These are phyloP conservation scores for Lanius collurio DNA, from an alignment of 2,113 vertebrate genomes.

Conservation along the genomic window DNA sequence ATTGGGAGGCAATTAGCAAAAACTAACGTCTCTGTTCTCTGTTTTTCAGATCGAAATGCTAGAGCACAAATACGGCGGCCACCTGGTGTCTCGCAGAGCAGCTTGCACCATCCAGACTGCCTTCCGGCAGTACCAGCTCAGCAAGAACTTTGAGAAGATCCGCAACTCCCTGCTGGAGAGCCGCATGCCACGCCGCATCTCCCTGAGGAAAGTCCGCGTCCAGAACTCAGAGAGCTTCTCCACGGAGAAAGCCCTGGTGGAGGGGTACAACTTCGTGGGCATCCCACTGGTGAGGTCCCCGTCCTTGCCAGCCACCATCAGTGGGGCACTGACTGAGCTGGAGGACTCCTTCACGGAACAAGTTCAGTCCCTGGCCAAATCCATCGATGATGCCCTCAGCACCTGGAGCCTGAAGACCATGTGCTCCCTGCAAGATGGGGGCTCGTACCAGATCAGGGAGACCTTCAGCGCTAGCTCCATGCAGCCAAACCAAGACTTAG, in stretches of 20 bases:
- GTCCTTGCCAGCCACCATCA: constrained; percentile 85
- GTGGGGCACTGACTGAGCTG: constrained; percentile 88
- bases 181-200: constrained; percentile 92
- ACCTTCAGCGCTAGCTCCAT: constrained; percentile 77
- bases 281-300: constrained; percentile 90
- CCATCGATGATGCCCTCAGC: constrained; percentile 95
- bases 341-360: constrained; percentile 97
- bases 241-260: constrained; percentile 88
- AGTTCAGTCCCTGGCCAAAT: constrained; percentile 95
- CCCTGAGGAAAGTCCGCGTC: constrained; percentile 87
- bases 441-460: constrained; percentile 89
- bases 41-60: constrained; percentile 92
- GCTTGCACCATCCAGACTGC: constrained; percentile 97
- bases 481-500: constrained; percentile 68
- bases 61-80: constrained; percentile 97
- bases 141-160: constrained; percentile 99
- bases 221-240: constrained; percentile 90
- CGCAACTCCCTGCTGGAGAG: constrained; percentile 96
- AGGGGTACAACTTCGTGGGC: constrained; percentile 88
- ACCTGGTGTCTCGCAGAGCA: constrained; percentile 91
- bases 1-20: neutral
- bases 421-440: constrained; percentile 87
- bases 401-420: constrained; percentile 97
- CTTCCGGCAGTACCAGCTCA: constrained; percentile 98
- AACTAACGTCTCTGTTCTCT: neutral